Evolutionary conservation across 2,888 invertebrate species (phyloP).

Genomic region (Pantelozetes paolii): DNA sequence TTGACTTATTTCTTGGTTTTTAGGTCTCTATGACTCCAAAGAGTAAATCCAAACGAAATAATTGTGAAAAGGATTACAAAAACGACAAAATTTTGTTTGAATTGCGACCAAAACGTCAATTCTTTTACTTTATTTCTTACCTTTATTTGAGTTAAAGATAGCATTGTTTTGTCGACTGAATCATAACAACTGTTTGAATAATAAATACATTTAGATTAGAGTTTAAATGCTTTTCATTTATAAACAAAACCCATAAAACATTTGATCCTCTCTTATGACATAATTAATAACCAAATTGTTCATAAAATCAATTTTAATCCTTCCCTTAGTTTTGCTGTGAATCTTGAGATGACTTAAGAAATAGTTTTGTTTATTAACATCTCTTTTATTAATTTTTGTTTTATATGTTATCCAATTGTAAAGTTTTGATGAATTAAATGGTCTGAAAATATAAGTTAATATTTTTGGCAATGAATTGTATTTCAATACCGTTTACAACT

Average conservation of each 20-base stretch:
- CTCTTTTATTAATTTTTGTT: slow-evolving; percentile 50
- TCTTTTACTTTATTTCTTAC: not conserved
- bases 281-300: slow-evolving; percentile 60
- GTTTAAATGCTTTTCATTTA: no score
- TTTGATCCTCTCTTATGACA: slow-evolving; percentile 50
- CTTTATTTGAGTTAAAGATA: not conserved
- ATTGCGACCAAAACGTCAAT: not conserved
- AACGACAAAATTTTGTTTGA: not conserved
- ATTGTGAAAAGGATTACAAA: not conserved
- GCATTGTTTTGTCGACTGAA: not conserved
- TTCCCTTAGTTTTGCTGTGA: slow-evolving; percentile 56
- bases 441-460: not conserved
- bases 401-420: slow-evolving; percentile 26
- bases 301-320: slow-evolving; percentile 60
- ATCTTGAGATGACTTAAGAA: slow-evolving; percentile 57
- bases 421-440: not conserved
- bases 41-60: not conserved
- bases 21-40: not conserved
- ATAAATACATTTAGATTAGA: not conserved
- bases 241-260: not conserved
- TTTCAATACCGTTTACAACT: not conserved
- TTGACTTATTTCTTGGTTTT: not conserved
- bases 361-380: slow-evolving; percentile 49
- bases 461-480: not conserved
- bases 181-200: not conserved